Evolutionary conservation across 64 coral and sea anemone genomes (phyloP), one percentile per base, ranked within the genome.

Genomic region (Pachyseris speciosa): DNA sequence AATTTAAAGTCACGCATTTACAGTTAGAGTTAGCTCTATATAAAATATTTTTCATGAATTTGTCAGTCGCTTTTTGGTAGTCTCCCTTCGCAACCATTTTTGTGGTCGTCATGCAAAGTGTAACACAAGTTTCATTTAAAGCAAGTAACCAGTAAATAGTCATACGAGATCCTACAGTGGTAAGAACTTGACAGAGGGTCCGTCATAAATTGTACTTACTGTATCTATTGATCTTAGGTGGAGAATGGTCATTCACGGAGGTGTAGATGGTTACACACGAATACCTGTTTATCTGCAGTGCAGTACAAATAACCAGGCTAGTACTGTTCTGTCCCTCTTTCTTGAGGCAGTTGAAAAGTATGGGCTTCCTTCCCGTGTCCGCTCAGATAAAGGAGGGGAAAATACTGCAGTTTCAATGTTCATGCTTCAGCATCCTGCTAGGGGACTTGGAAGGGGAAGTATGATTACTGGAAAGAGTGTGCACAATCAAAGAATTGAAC

Each of bases 311-410:
- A 61, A 78, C 73, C 37, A 67, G 9, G 9, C 87, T 36, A 22
- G 16, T 4, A 83, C 61, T 69, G 76, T 84, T 9, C 47, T 84
- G 0, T 2, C 30, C 17, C 64, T 91, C 29, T 91, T 91, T 37
- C 5, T 83, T 17, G 7, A 74, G 32, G 89, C 89, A 22, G 48
- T 58, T 15, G 53, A 19, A 4, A 34, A 92, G 48, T 92, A 32
- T 86, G 80, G 80, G n/a, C 72, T 84, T 12, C 90, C 69, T 6
- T 92, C 90, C 25, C 77, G 81, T 25, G 90, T 92, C 25, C 24
- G 81, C 5, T 85, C 69, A 44, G 71, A 92, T 28, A 76, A 77
- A 84, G 70, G 90, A 66, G 90, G 83, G 26, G 81, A 92, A 45
- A 92, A 86, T 78, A 29, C 76, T 75, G 81, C 19, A 9, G 90